Evolutionary conservation across 2,797 vertebrate genomes (phyloP).

Genomic region (Micromesistius poutassou): DNA sequence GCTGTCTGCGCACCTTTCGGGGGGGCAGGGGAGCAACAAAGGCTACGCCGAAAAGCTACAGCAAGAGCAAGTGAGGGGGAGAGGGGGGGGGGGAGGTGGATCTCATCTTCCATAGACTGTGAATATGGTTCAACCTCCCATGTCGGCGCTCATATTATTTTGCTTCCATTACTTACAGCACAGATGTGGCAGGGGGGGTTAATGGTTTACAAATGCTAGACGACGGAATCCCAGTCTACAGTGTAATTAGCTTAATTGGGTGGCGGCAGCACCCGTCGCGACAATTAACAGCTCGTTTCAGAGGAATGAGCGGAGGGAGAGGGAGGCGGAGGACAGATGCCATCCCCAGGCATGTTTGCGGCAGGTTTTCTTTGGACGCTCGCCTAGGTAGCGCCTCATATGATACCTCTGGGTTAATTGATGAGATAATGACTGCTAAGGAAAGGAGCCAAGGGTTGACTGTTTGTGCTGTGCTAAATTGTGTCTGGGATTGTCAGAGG

Average conservation of each 20-base stretch:
- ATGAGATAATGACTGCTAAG: constrained; percentile 54
- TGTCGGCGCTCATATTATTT: not conserved
- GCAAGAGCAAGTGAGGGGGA: not conserved
- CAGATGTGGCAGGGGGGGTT: constrained; percentile 44
- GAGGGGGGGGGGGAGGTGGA: not conserved
- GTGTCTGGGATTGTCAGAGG: too few relatives aligned
- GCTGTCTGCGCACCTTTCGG: constrained; percentile 67
- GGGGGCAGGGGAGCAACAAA: constrained; percentile 69
- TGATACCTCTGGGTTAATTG: constrained; percentile 31
- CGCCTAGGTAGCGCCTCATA: constrained; percentile 43
- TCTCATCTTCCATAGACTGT: not conserved
- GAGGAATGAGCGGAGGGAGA: constrained; percentile 28
- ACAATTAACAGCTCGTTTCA: constrained; percentile 59
- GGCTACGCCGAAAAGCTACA: not conserved
- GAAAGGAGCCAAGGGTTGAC: constrained; percentile 23
- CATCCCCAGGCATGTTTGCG: constrained; percentile 33
- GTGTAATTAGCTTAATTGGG: constrained; percentile 60
- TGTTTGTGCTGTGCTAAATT: not conserved
- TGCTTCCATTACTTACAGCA: not conserved
- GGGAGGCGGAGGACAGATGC: constrained; percentile 35
- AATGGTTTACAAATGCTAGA: constrained; percentile 67
- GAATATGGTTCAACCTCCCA: not conserved
- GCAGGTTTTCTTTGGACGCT: constrained; percentile 41
- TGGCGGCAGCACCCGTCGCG: constrained; percentile 39
- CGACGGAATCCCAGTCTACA: constrained; percentile 44